Conservation (phyloP, 2,113 vertebrate genomes). For the Heteronetta atricapilla region DNA sequence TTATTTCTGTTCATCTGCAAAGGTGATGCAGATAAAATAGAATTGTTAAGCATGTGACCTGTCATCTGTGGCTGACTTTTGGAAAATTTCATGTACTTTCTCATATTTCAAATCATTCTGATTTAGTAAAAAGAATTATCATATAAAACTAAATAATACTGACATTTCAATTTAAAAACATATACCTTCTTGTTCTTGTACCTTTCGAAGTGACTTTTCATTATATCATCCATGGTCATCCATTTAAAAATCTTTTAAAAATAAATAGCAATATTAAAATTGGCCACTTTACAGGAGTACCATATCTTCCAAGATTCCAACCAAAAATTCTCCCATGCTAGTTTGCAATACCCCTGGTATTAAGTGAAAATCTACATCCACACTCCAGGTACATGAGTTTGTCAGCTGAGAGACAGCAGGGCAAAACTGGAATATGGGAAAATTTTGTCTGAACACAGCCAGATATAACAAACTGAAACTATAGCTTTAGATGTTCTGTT, state of each 20-base stretch:
- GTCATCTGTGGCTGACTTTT: background rate
- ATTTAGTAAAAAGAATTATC: background rate
- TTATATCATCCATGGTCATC: background rate
- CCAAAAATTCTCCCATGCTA: background rate
- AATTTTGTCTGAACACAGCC: background rate
- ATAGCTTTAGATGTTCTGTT: background rate
- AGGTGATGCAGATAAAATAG: background rate
- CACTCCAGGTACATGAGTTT: background rate
- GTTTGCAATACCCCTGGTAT: background rate
- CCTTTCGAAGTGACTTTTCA: background rate
- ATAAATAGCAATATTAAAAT: background rate
- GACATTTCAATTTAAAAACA: background rate
- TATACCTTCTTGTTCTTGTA: background rate
- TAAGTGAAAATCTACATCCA: background rate
- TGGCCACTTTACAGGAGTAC: background rate
- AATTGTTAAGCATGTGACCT: background rate
- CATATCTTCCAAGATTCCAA: accelerated
- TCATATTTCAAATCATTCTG: background rate
- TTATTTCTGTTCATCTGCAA: background rate
- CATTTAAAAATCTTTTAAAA: background rate
- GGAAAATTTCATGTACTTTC: background rate
- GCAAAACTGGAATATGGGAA: background rate
- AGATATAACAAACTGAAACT: background rate
- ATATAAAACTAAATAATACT: background rate
- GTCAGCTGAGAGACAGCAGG: background rate